Base-by-base conservation (phyloP, 2,888 invertebrate genomes). In the Nemotelus nigrinus region DNA sequence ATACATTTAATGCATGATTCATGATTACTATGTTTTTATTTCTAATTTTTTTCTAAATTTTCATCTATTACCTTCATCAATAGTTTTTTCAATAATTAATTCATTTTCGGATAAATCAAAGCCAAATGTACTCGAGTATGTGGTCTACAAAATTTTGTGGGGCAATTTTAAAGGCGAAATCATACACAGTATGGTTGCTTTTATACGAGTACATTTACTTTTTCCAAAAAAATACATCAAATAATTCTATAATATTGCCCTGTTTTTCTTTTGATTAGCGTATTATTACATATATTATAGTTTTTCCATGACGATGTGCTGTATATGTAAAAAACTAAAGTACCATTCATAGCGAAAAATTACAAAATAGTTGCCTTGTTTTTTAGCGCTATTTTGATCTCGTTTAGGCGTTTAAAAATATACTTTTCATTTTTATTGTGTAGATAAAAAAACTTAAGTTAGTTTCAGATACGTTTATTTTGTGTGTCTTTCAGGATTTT, bases 351-450 rank as follows among this genome's bases (percentile, higher is more conserved):
- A n/a, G n/a, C n/a, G n/a, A n/a, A n/a, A n/a, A n/a, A n/a, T n/a
- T n/a, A n/a, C n/a, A n/a, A n/a, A n/a, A n/a, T n/a, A n/a, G n/a
- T n/a, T n/a, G n/a, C n/a, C n/a, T n/a, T n/a, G n/a, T n/a, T n/a
- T n/a, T n/a, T n/a, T n/a, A n/a, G n/a, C n/a, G n/a, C n/a, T n/a
- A n/a, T n/a, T n/a, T n/a, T n/a, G n/a, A n/a, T n/a, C n/a, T n/a
- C n/a, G 45, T 72, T 74, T 74, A 74, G 48, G 74, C 74, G 41
- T 60, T 74, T 1, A 74, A 50, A 74, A 74, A 74, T 25, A 25
- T 25, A 25, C 25, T 25, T 25, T 25, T 25, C 25, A 25, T 25
- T 25, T 25, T 25, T 25, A 25, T 25, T 25, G 25, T 25, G 25
- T 25, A 25, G 0, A 25, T 25, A 25, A 25, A 25, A n/a, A 25